These are phyloP conservation scores for Erpobdella octoculata DNA, from an alignment of 2,888 invertebrate species.

Conservation along the genomic window DNA sequence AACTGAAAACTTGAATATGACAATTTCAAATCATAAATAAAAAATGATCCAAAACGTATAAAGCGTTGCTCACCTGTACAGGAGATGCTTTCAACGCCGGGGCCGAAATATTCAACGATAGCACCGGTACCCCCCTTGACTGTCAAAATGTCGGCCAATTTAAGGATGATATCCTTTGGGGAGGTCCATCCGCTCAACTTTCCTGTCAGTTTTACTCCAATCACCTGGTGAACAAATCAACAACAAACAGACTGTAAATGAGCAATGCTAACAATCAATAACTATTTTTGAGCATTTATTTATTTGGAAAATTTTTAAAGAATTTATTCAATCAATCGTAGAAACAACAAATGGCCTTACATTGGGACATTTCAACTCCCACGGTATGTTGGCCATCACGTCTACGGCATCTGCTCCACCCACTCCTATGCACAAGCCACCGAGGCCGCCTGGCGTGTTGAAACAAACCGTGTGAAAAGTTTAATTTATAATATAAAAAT, in stretches of 20 bases:
- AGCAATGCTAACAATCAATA: too few species aligned
- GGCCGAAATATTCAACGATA: constrained; percentile 94
- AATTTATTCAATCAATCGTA: too few species aligned
- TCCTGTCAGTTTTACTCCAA: constrained; percentile 91
- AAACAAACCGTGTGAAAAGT: too few species aligned
- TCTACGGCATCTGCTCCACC: constrained; percentile 99
- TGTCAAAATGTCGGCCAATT: constrained; percentile 87
- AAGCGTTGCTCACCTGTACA: constrained; percentile 78
- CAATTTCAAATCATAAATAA: neutral
- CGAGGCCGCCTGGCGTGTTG: constrained; percentile 66
- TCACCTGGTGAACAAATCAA: constrained; percentile 60
- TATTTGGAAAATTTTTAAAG: too few species aligned
- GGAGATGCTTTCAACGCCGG: constrained; percentile 95
- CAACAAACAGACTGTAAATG: too few species aligned
- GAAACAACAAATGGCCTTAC: too few species aligned
- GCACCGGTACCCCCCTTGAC: constrained; percentile 99
- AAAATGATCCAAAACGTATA: too few species aligned
- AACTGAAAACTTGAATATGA: too few species aligned
- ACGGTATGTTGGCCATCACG: constrained; percentile 96
- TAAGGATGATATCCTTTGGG: constrained; percentile 94
- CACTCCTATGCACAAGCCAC: constrained; percentile 94
- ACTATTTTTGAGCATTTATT: too few species aligned
- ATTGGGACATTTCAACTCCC: constrained; percentile 98
- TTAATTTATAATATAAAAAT: too few species aligned
- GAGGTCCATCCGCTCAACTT: constrained; percentile 93